These are phyloP conservation scores for Sarcophaga caerulescens DNA, from an alignment of 2,888 invertebrate genomes.

Conservation along the genomic window DNA sequence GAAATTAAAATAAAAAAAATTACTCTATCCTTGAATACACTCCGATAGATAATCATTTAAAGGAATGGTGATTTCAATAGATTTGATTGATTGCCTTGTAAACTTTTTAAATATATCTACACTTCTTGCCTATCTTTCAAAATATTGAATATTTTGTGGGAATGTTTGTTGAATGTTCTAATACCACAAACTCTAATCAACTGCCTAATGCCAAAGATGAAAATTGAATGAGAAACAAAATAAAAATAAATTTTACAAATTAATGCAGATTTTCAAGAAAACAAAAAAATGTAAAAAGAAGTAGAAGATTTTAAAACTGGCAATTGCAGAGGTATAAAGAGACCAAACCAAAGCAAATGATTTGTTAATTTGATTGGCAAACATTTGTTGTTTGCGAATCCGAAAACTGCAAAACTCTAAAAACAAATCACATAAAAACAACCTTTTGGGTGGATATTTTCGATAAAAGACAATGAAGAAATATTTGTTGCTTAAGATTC, in stretches of 20 bases:
- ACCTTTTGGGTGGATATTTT: conserved; percentile 33
- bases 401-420: not conserved
- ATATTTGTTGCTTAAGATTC: not conserved
- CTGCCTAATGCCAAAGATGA: conserved; percentile 35
- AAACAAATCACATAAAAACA: conserved; percentile 7
- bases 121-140: no score
- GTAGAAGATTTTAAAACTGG: not conserved
- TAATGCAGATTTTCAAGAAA: not conserved
- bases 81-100: no score
- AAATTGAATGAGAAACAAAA: not conserved
- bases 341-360: conserved; percentile 26
- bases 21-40: no score
- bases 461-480: conserved; percentile 35
- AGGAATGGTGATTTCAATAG: no score
- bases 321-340: conserved; percentile 4
- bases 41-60: no score
- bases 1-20: no score
- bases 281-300: not conserved
- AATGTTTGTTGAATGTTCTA: not conserved
- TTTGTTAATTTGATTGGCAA: conserved; percentile 59
- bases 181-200: conserved; percentile 13
- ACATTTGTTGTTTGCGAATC: conserved; percentile 34
- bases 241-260: not conserved
- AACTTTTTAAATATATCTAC: no score
- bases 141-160: not conserved